Conservation (phyloP, 2,113 vertebrate species). For the Meriones unguiculatus region DNA sequence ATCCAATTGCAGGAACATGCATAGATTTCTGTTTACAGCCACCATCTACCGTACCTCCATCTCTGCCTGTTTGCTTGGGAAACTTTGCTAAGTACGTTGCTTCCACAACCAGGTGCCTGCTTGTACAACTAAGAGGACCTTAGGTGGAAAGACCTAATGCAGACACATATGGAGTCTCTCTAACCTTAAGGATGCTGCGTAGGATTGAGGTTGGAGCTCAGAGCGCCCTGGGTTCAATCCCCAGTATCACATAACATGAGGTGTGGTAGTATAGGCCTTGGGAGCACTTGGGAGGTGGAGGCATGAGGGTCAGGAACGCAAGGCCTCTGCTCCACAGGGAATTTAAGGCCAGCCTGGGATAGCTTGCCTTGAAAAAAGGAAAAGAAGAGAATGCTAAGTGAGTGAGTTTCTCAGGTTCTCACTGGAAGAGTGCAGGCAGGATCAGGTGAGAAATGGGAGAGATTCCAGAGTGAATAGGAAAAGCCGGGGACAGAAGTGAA, state of each 20-base stretch:
- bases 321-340: not conserved
- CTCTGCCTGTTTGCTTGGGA: not conserved
- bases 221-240: not conserved
- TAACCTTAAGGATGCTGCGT: slow-evolving; percentile 8
- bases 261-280: not conserved
- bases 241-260: too few species aligned
- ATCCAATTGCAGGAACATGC: not conserved
- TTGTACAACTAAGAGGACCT: not conserved
- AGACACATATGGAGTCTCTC: not conserved
- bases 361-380: too few species aligned
- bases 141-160: not conserved
- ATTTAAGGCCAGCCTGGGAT: not conserved
- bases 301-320: not conserved
- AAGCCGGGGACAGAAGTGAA: not conserved
- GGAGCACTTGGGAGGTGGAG: not conserved
- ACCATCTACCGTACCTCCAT: not conserved
- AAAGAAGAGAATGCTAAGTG: not conserved
- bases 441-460: not conserved
- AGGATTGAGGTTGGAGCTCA: too few species aligned
- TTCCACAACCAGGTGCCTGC: not conserved
- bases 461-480: not conserved
- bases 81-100: slow-evolving; percentile 7
- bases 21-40: not conserved
- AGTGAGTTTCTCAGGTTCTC: not conserved
- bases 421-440: not conserved